Evolutionary conservation across 2,888 invertebrate species (phyloP), one percentile per base, ranked within the genome.

Genomic region (Tenthredo notha): DNA sequence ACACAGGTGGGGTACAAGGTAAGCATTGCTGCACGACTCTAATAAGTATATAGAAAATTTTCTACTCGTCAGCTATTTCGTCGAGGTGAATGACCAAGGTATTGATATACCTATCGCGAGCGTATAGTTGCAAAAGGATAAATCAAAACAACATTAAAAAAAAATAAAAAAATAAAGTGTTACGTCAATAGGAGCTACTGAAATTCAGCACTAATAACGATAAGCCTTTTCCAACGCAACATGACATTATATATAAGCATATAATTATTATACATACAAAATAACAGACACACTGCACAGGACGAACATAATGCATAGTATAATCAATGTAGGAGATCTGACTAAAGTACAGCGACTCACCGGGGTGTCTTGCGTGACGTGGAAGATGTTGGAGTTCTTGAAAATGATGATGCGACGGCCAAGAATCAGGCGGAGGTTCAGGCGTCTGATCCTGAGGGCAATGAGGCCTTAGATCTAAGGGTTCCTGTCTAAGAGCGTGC

Each of bases 381-480:
- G 91, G 88, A 12, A 89, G 74, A 84, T 88, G 88, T 65, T 87
- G 87, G 29, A 90, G 86, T 40, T 93, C 93, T 67, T 91, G 93
- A 86, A 92, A 91, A 58, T 92, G 93, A 86, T 92, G 92, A 54
- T 88, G 86, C 33, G 84, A 89, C 5, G 92, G 90, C 92, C 93
- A 93, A 0, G 91, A 89, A 70, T 93, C 93, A 3, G 90, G 91
- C 83, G 91, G 92, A 1, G 92, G 90, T 40, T 92, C 92, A 10
- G 92, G 92, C 90, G 94, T 94, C 90, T 95, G 95, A 43, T 95
- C 95, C 86, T 91, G 92, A 3, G 92, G 92, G 70, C 92, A 92
- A 87, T 97, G 97, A 0, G 97, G 98, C 88, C 98, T 95, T 91
- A 98, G 94, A 90, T 98, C 98, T 82, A 98, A 94, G 0, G 98